These are phyloP conservation scores for Cherax destructor DNA, from an alignment of 1,140 invertebrate genomes.

Conservation along the genomic window DNA sequence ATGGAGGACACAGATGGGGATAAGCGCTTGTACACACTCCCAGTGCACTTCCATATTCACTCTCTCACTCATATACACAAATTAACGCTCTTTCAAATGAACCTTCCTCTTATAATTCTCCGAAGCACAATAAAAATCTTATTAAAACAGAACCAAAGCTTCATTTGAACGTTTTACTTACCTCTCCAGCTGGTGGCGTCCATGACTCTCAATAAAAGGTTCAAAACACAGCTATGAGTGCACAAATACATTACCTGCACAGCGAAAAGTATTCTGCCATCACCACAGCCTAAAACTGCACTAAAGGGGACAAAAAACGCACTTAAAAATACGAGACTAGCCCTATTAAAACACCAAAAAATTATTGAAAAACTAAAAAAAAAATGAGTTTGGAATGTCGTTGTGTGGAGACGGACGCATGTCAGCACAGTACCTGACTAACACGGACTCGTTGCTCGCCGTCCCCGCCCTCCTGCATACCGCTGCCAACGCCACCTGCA, in stretches of 20 bases:
- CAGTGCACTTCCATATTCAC: no score
- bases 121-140: no score
- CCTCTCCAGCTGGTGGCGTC: no score
- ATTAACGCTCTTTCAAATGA: no score
- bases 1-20: no score
- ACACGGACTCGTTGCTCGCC: slow-evolving; percentile 50
- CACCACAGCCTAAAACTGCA: not conserved
- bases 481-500: slow-evolving; percentile 54
- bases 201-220: not conserved
- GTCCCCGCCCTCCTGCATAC: slow-evolving; percentile 59
- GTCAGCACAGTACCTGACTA: slow-evolving; percentile 52
- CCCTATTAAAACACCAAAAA: not conserved
- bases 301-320: not conserved
- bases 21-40: no score
- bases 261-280: not conserved
- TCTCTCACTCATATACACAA: no score
- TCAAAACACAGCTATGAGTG: not conserved
- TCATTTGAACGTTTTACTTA: no score
- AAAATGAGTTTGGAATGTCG: not conserved
- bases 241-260: not conserved
- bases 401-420: not conserved
- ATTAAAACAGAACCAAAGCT: no score
- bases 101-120: no score
- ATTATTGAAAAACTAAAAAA: not conserved
- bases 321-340: not conserved